Percentiles rank a stretch among this genome's conserved stretches.
Evolutionary conservation across 2,797 vertebrate species (phyloP).

Genomic region (Molossus alvarezi): DNA sequence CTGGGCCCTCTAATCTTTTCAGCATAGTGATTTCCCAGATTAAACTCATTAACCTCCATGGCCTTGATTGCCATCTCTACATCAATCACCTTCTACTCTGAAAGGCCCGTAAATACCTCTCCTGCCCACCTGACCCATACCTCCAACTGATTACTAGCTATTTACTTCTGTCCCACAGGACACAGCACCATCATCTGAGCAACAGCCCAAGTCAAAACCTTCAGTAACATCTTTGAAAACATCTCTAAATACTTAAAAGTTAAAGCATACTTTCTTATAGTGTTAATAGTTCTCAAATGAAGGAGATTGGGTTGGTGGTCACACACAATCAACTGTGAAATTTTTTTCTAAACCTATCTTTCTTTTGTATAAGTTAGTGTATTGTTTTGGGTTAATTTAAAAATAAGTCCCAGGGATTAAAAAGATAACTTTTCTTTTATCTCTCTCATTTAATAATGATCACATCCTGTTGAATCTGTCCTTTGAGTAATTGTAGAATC

Average conservation of each 20-base stretch:
- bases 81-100: not conserved
- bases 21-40: not conserved
- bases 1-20: not conserved
- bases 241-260: not conserved
- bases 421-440: not conserved
- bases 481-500: not conserved
- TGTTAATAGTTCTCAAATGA: slow-evolving; percentile 50
- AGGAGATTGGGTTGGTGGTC: not conserved
- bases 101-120: not conserved
- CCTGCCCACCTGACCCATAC: not conserved
- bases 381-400: slow-evolving; percentile 53
- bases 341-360: not conserved
- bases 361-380: not conserved
- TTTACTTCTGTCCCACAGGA: not conserved
- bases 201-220: not conserved
- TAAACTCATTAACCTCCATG: slow-evolving; percentile 16
- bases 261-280: slow-evolving; percentile 3
- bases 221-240: not conserved
- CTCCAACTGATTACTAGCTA: not conserved
- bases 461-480: not conserved
- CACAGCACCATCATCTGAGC: not conserved
- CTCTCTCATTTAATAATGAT: not conserved
- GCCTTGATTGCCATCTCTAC: not conserved
- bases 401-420: not conserved
- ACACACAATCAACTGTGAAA: not conserved